A percentile compares a stretch with the other conserved stretches of the same genome.
Evolutionary conservation across 1,140 invertebrate species (phyloP).

Genomic region (Onthophagus taurus): DNA sequence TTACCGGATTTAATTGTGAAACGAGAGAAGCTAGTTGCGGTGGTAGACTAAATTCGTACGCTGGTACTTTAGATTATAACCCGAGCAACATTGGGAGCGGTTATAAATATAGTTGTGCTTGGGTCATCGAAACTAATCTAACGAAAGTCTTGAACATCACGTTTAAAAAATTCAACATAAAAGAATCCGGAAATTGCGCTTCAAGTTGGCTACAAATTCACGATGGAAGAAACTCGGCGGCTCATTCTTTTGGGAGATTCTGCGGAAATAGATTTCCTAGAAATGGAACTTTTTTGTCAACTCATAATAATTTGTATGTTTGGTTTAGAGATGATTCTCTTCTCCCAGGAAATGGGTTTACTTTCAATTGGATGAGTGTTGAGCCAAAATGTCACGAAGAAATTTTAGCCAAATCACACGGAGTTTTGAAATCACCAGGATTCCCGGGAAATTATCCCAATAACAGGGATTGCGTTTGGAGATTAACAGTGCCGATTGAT

Average conservation of each 20-base stretch:
- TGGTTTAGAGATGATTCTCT: slow-evolving; percentile 68
- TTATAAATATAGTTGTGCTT: slow-evolving; percentile 78
- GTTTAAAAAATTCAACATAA: slow-evolving; percentile 64
- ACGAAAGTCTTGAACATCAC: slow-evolving; percentile 69
- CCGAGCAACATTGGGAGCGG: too few relatives aligned
- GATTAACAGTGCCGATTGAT: slow-evolving; percentile 51
- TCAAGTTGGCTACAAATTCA: slow-evolving; percentile 68
- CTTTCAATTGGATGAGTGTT: slow-evolving; percentile 61
- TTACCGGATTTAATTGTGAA: slow-evolving; percentile 46
- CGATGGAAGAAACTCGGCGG: slow-evolving; percentile 60
- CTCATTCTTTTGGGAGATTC: slow-evolving; percentile 61
- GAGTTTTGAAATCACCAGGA: slow-evolving; percentile 67
- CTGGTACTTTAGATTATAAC: too few relatives aligned
- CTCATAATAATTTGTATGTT: slow-evolving; percentile 62
- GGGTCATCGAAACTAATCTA: slow-evolving; percentile 58
- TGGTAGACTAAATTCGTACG: slow-evolving; percentile 50
- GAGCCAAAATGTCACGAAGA: slow-evolving; percentile 63
- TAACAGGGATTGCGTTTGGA: slow-evolving; percentile 76
- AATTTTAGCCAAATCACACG: slow-evolving; percentile 48
- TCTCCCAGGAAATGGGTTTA: slow-evolving; percentile 55
- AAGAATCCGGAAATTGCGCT: slow-evolving; percentile 49
- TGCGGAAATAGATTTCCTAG: slow-evolving; percentile 60
- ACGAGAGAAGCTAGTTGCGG: slow-evolving; percentile 53
- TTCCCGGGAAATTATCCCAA: slow-evolving; percentile 73
- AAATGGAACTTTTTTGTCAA: slow-evolving; percentile 59